These are phyloP conservation scores for Oceanodroma tethys DNA, from an alignment of 2,113 vertebrate species.

Conservation along the genomic window DNA sequence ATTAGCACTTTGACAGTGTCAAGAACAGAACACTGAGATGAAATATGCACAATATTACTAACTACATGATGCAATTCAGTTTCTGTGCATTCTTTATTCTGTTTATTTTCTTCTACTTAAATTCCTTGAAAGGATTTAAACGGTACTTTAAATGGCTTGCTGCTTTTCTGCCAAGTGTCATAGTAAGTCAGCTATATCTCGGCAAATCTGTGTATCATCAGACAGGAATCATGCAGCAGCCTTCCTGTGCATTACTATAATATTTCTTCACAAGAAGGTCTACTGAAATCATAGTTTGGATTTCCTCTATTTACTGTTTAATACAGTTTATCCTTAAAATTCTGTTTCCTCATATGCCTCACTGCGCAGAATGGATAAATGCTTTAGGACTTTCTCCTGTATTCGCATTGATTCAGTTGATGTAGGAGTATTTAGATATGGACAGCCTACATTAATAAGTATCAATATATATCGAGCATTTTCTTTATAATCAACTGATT, in stretches of 20 bases:
- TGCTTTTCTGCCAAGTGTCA: neutral
- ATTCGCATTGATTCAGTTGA: neutral
- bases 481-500: neutral
- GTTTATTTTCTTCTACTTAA: slow-evolving; percentile 34
- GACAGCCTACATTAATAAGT: neutral
- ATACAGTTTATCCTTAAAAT: slow-evolving; percentile 5
- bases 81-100: slow-evolving; percentile 15
- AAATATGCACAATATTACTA: neutral
- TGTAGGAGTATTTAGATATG: neutral
- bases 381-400: neutral
- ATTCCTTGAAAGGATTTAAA: slow-evolving; percentile 13
- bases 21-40: slow-evolving; percentile 36
- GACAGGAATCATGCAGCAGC: neutral
- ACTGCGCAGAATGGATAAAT: neutral
- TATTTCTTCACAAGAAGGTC: neutral
- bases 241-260: neutral
- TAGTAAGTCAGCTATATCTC: neutral
- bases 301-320: neutral
- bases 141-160: neutral
- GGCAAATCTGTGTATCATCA: neutral
- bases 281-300: neutral
- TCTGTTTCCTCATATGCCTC: neutral
- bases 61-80: neutral
- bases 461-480: neutral
- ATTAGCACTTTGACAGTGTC: slow-evolving; percentile 31